phyloP scores from a whole-genome alignment of 2,113 vertebrate genomes.

The Carassius gibelio region DNA sequence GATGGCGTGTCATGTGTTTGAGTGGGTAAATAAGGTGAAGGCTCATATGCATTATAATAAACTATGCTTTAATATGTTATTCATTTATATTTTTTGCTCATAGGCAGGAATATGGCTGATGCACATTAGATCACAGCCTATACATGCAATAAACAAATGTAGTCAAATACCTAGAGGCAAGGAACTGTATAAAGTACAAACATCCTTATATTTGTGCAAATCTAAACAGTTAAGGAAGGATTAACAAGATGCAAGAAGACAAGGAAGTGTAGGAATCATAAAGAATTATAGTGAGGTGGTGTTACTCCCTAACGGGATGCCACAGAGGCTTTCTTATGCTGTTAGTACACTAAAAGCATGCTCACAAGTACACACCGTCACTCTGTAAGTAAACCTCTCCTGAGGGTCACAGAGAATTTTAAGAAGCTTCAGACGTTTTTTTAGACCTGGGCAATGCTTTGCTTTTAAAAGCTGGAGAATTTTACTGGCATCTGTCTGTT shows the following conservation, averaged over 20 bases:
- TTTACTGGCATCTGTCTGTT: slow-evolving; percentile 19
- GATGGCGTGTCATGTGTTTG: neutral
- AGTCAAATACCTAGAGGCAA: neutral
- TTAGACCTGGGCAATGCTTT: neutral
- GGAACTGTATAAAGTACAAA: neutral
- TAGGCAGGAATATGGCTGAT: neutral
- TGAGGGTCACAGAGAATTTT: neutral
- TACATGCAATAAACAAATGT: neutral
- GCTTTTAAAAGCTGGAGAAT: slow-evolving; percentile 20
- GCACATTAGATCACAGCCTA: neutral
- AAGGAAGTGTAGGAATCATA: slow-evolving; percentile 14
- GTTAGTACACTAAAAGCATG: slow-evolving; percentile 38
- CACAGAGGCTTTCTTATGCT: slow-evolving; percentile 31
- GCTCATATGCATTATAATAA: neutral
- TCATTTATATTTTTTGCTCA: slow-evolving; percentile 14
- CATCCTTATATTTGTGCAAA: neutral
- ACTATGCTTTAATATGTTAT: slow-evolving; percentile 15
- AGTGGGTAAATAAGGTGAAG: neutral
- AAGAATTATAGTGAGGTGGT: neutral
- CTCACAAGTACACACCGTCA: neutral
- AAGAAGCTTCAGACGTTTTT: neutral
- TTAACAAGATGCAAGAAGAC: neutral
- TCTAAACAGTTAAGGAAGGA: neutral
- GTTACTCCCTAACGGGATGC: slow-evolving; percentile 18
- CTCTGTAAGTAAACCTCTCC: slow-evolving; percentile 28